phyloP scores from a whole-genome alignment of 2,113 vertebrate genomes.

The Phasianus colchicus region DNA sequence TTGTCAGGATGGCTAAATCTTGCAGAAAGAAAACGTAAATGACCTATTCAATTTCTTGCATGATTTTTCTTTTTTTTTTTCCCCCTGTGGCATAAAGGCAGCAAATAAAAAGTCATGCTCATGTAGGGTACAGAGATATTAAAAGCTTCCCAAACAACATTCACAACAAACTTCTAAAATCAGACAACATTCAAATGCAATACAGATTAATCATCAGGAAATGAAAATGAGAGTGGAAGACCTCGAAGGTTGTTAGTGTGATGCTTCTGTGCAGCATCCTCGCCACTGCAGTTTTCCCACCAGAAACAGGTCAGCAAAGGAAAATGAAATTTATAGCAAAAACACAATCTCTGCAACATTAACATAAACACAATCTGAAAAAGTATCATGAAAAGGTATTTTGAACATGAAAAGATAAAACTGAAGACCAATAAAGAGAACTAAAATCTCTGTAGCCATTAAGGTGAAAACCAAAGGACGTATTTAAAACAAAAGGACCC shows the following conservation, averaged over 20 bases:
- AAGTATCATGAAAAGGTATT: background rate
- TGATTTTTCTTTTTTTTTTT: background rate
- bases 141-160: background rate
- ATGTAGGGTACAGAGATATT: background rate
- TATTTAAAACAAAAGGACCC: background rate
- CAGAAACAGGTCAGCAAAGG: background rate
- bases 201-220: background rate
- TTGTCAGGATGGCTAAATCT: background rate
- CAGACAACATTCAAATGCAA: conserved; percentile 7
- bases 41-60: background rate
- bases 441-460: background rate
- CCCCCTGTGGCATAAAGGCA: background rate
- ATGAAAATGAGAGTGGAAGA: background rate
- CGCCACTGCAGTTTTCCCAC: background rate
- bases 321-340: background rate
- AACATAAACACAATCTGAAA: background rate
- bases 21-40: background rate
- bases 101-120: too few species aligned
- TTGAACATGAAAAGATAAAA: background rate
- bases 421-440: background rate
- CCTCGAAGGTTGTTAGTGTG: background rate
- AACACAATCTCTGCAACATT: background rate
- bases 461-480: background rate
- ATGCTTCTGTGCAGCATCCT: background rate
- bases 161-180: conserved; percentile 9